phyloP scores from a whole-genome alignment of 1,140 invertebrate genomes.

The Anastrepha obliqua region DNA sequence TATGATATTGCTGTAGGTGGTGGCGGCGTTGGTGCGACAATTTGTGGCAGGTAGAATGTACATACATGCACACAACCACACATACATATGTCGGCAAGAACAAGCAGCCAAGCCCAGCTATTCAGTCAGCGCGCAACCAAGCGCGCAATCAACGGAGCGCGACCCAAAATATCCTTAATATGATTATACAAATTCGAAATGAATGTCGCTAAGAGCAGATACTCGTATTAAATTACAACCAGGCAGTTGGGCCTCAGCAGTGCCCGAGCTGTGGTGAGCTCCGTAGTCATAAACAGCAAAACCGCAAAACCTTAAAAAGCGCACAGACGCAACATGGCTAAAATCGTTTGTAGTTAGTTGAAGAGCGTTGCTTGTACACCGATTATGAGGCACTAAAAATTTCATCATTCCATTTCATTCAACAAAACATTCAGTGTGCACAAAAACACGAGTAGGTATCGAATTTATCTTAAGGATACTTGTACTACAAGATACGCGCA shows the following conservation, averaged over 20 bases:
- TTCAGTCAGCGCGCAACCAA: not conserved
- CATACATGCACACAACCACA: no score
- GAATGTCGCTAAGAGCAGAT: not conserved
- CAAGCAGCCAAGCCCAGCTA: not conserved
- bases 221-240: conserved; percentile 34
- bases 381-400: conserved; percentile 46
- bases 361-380: not conserved
- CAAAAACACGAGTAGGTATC: conserved; percentile 21
- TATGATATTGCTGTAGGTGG: not conserved
- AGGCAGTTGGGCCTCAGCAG: not conserved
- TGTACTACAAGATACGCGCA: conserved; percentile 49
- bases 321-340: not conserved
- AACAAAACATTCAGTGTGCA: conserved; percentile 6
- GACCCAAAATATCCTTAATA: conserved; percentile 44
- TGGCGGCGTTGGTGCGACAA: conserved; percentile 23
- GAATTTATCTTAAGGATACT: conserved; percentile 50
- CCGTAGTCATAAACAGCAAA: conserved; percentile 19
- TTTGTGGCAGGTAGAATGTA: conserved; percentile 33
- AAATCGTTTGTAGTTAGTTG: not conserved
- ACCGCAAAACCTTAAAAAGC: conserved; percentile 2
- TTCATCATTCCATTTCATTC: conserved; percentile 22
- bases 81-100: not conserved
- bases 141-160: conserved; percentile 22
- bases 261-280: not conserved
- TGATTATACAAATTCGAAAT: conserved; percentile 38